Evolutionary conservation across 1,140 invertebrate species (phyloP).

Genomic region (Camponotus floridanus): DNA sequence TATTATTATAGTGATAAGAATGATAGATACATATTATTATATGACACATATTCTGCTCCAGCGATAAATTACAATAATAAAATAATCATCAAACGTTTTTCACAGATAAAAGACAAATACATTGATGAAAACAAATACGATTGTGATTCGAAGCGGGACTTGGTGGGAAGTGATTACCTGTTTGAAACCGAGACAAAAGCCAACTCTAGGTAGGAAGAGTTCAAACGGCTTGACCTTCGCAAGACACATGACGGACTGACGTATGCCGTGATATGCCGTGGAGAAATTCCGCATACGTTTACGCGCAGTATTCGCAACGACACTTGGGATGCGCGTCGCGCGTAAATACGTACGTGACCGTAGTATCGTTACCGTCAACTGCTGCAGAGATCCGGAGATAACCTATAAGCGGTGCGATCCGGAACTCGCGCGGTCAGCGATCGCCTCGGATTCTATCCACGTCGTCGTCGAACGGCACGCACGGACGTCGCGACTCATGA

Average conservation of each 20-base stretch:
- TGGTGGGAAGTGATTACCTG: conserved; percentile 16
- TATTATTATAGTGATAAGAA: no score
- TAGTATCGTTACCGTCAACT: neutral
- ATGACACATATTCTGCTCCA: neutral
- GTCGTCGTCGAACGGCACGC: neutral
- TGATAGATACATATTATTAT: neutral
- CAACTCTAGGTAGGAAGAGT: conserved; percentile 42
- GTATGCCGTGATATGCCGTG: neutral
- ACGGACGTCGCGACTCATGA: conserved; percentile 40
- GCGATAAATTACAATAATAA: neutral
- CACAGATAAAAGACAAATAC: neutral
- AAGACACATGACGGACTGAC: conserved; percentile 62
- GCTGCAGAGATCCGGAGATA: conserved; percentile 29
- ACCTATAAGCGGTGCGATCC: conserved; percentile 60
- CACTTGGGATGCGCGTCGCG: conserved; percentile 25
- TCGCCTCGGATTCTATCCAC: neutral
- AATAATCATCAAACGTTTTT: neutral
- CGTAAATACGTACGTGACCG: conserved; percentile 39
- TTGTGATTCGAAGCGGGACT: neutral
- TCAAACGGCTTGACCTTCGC: conserved; percentile 39
- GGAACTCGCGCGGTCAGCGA: neutral
- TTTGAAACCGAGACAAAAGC: conserved; percentile 9
- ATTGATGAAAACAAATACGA: neutral
- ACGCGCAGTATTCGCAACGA: neutral
- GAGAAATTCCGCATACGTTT: neutral